A percentile compares a stretch with the other conserved stretches of the same genome.
Conservation (phyloP, 2,888 invertebrate genomes). For the Drosophila affinis region DNA sequence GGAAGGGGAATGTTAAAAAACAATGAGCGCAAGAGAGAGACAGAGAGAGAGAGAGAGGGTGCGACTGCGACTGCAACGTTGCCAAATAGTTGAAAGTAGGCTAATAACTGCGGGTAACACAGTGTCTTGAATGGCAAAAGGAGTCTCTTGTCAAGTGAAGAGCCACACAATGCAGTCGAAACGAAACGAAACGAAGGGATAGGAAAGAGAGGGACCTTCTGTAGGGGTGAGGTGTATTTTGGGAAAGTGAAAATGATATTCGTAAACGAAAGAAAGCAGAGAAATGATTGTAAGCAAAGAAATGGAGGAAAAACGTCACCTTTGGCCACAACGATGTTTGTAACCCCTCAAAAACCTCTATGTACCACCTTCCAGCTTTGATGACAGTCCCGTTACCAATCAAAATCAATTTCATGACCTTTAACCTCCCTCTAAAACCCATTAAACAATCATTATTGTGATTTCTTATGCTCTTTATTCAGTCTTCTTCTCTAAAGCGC, state of each 20-base stretch:
- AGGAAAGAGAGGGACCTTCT: background rate
- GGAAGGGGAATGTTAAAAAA: slow-evolving; percentile 8
- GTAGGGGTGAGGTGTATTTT: background rate
- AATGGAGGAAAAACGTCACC: no score
- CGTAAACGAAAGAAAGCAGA: no score
- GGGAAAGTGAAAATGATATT: background rate
- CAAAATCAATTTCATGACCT: no score
- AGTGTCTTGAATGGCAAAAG: slow-evolving; percentile 16
- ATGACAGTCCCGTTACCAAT: no score
- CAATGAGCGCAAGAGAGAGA: slow-evolving; percentile 4
- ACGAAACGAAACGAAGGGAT: background rate
- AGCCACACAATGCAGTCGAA: background rate
- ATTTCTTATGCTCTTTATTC: background rate
- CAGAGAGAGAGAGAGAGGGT: background rate
- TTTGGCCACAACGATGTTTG: no score
- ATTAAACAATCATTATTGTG: background rate
- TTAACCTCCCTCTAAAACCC: background rate
- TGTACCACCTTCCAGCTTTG: no score
- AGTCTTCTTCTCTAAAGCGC: background rate
- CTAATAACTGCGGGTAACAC: slow-evolving; percentile 59
- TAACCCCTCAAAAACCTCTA: no score
- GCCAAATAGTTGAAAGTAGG: slow-evolving; percentile 60
- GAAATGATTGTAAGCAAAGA: no score
- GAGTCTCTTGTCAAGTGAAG: background rate
- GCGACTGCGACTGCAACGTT: slow-evolving; percentile 37